Base-by-base conservation (phyloP, 2,113 vertebrate species). In the Choloepus hoffmanni region DNA sequence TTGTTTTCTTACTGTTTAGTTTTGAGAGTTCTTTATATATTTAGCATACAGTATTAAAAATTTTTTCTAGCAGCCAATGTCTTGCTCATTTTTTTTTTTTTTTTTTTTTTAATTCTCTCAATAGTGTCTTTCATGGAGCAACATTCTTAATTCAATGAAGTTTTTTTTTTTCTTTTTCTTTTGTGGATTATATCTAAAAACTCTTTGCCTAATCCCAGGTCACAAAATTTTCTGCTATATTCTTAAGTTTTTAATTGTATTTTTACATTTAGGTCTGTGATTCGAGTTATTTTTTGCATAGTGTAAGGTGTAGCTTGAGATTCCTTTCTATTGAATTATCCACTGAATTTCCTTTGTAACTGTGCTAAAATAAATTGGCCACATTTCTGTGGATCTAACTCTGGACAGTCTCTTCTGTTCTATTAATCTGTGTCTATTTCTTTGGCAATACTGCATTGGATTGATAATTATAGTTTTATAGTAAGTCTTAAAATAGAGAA, bases 321-420 rank as follows among this genome's bases (percentile, higher is more conserved):
- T 76, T 81, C 14, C 67, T 92, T 89, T 81, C 36, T 77, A 50
- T 53, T 81, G 26, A 92, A 89, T 81, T 92, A 72, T 48, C 55
- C 45, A 33, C 89, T 76, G 48, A 90, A 48, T 79, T 91, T n/a
- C 21, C 4, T 85, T 91, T 67, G 55, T 33, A 78, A 58, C 11
- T 67, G 85, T 73, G 28, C 7, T 73, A 67, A 73, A 87, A 77
- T 85, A 58, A 76, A 1, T 55, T 68, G 40, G 18, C 40, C 4
- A 0, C 58, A 74, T 74, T 65, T 94, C 21, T 58, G 9, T 73
- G 18, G 33, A 30, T 73, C n/a, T n/a, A 21, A 26, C 67, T 90
- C 28, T 68, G 72, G 24, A 45, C 11, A 94, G 21, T 40, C 15
- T 45, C 33, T 28, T 55, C 50, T 79, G 14, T 90, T 68, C 19